Evolutionary conservation across 1,140 invertebrate species (phyloP), one percentile per base, ranked within the genome.

Genomic region (Leguminivora glycinivorella): DNA sequence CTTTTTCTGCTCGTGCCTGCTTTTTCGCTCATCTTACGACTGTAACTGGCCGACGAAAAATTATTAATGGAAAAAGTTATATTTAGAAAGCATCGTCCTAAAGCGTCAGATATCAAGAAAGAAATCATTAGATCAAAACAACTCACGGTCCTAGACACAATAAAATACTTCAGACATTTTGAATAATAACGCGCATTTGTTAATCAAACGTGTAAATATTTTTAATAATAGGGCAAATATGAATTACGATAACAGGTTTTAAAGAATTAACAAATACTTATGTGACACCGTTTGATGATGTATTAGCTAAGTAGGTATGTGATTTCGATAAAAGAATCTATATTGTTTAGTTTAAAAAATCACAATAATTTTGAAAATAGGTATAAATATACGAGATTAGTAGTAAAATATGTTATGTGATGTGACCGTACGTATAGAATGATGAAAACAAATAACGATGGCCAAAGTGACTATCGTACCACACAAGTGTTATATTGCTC

Each of bases 161-260:
- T 60, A 60, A 60, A 26, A 29, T 26, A 56, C 9, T 24, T 60
- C 25, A 60, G 4, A 60, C 56, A 26, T 26, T 60, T 60, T 29
- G 25, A 60, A 29, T 6, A 29, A 60, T 60, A 60, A 25, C 26
- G 4, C 12, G 22, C 56, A 25, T 25, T 58, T 58, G 24, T 58
- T 58, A 12, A 24, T 58, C 56, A 26, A 58, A 58, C 9, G 40
- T 43, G 12, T 7, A 58, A 58, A 24, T 26, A 60, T 60, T 12
- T 60, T 26, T 60, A 25, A 26, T 60, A 60, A 29, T 60, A 29
- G 14, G 24, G 43, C n/a, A 5, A 26, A n/a, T 29, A 29, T 29
- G 25, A 60, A 60, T 60, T 31, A 60, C 25, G 56, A 60, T 60
- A 14, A 60, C 26, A 17, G 34, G 19, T 6, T n/a, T 26, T 26